Evolutionary conservation across 2,888 invertebrate genomes (phyloP).

Genomic region (Ariolimax columbianus): DNA sequence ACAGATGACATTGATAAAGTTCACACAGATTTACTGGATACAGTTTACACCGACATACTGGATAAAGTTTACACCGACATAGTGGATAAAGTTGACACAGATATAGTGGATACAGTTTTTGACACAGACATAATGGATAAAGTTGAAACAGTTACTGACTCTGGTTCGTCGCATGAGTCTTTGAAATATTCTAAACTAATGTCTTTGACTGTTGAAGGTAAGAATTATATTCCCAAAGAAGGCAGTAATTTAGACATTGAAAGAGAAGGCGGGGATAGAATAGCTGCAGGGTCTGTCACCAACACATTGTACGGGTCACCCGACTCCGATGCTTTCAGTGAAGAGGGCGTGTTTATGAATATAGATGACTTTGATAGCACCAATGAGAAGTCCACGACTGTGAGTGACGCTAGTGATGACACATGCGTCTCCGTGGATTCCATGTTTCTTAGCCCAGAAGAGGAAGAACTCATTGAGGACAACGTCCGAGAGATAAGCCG

Average conservation of each 20-base stretch:
- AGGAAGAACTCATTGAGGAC: slow-evolving; percentile 33
- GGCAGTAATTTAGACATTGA: background rate
- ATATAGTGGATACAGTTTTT: too few relatives aligned
- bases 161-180: background rate
- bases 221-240: background rate
- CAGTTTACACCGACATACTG: background rate
- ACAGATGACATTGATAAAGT: too few relatives aligned
- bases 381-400: slow-evolving; percentile 7
- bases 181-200: background rate
- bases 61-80: too few relatives aligned
- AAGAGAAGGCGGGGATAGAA: background rate
- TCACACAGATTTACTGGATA: too few relatives aligned
- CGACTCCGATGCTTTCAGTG: slow-evolving; percentile 57
- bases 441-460: slow-evolving; percentile 54
- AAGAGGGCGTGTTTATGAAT: slow-evolving; percentile 72
- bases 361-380: slow-evolving; percentile 53
- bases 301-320: slow-evolving; percentile 43
- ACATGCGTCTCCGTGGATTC: slow-evolving; percentile 55
- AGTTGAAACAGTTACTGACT: too few relatives aligned
- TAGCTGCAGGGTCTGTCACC: background rate
- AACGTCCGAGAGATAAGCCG: slow-evolving; percentile 7
- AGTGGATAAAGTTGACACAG: too few relatives aligned
- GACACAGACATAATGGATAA: too few relatives aligned
- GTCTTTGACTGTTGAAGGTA: slow-evolving; percentile 9
- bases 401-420: slow-evolving; percentile 58